Evolutionary conservation across 30 jellyfish, hydroid and myxozoan species (phyloP), one percentile per base, ranked within the genome.

Genomic region (Nemopilema nomurai): DNA sequence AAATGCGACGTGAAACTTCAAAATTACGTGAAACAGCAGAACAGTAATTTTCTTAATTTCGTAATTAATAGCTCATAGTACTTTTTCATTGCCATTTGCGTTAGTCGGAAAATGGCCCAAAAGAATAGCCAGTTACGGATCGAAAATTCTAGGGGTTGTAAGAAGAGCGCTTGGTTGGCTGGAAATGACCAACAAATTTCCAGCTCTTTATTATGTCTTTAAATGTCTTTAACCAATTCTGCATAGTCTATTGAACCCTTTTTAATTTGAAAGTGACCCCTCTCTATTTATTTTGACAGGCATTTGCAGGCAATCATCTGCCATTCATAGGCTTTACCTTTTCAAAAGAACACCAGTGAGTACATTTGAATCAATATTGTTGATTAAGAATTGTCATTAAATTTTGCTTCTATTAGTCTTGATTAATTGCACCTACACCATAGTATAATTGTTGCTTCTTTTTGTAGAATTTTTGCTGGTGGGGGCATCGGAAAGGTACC

Each of bases 241-340:
- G n/a, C n/a, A n/a, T n/a, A n/a, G n/a, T n/a, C n/a, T n/a, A n/a
- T n/a, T n/a, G n/a, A n/a, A n/a, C n/a, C n/a, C n/a, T n/a, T n/a
- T n/a, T n/a, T n/a, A n/a, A n/a, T n/a, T 19, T 28, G 27, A 3
- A 4, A n/a, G 16, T 76, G 33, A 80, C 21, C 28, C 68, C 68
- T n/a, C 21, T 32, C 1, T 18, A n/a, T 28, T 73, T 19, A 18
- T 25, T 50, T 26, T 74, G 28, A 32, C 65, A 93, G 98, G 98
- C 97, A 52, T 93, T 93, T 90, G 97, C 97, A 70, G 99, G 99
- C 28, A 90, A 90, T 63, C 99, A 95, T 62, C 79, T 90, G 28
- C 99, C 99, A 26, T 95, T 95, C 87, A 86, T 95, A 41, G 99
- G 99, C 63, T 95, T 95, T 73, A 95, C 97, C 17, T 95, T 90